Base-by-base conservation (phyloP, 2,797 vertebrate genomes). In the Spondyliosoma cantharus region DNA sequence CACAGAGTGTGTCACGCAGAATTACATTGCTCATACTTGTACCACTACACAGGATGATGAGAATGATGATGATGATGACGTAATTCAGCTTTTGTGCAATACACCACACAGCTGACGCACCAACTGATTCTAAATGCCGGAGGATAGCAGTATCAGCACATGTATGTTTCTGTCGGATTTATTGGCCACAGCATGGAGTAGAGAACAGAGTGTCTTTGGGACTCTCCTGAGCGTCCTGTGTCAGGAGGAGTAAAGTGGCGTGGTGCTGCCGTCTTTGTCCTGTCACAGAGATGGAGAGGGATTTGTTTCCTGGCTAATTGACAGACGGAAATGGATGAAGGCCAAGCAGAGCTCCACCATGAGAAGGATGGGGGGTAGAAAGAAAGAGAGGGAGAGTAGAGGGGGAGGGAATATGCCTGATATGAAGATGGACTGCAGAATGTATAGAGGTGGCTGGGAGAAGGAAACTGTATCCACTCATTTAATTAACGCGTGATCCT, bases 281-380 rank as follows among this genome's bases (percentile, higher is more conserved):
- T 88, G 88, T 90, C 88, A 71, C 57, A 32, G 64, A 86, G 81
- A 75, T 53, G 72, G 64, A 86, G 79, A 80, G 75, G 64, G 87
- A 83, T 86, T 78, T 68, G 52, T 59, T 80, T 72, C 15, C 65
- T 73, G 84, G 77, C 66, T 65, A 72, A 85, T 71, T 87, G 90
- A 87, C 85, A 84, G 83, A 81, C 11, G 27, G 86, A 82, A 86
- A 91, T 84, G 75, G 86, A 87, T 87, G 87, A 73, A 80, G 82
- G 81, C 80, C 74, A 48, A 82, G 71, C 62, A 50, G 64, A 67
- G 63, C 67, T 62, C 48, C 60, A 17, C 37, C 68, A 3, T 62
- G 61, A 45, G 63, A 42, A 17, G 32, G 27, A 50, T 50, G 48
- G 71, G 65, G 70, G 70, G 57, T 29, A 9, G 70, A 58, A 8